A percentile compares a stretch with the other conserved stretches of the same genome.
Conservation (phyloP, 2,888 invertebrate species). For the Leptodirus hochenwartii region DNA sequence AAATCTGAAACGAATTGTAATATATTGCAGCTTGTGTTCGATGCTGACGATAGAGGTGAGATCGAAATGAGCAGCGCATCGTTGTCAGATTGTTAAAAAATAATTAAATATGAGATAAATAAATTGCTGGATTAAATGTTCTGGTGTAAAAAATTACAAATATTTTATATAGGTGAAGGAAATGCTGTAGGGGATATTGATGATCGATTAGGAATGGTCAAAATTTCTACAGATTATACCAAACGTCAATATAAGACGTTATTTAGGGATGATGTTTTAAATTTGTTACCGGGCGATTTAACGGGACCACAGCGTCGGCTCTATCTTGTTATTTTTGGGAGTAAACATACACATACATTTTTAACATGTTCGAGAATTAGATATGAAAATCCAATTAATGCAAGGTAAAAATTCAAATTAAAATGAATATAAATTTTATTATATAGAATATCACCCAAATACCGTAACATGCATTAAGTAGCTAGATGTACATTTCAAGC, state of each 20-base stretch:
- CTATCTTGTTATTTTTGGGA: slow-evolving; percentile 68
- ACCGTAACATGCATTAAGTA: no score
- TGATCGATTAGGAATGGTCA: slow-evolving; percentile 52
- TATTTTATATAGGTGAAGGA: no score
- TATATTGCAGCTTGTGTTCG: slow-evolving; percentile 66
- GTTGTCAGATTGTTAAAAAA: no score
- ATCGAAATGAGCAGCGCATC: no score
- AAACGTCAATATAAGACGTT: slow-evolving; percentile 35
- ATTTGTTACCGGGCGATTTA: slow-evolving; percentile 52
- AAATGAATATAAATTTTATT: no score
- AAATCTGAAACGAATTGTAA: slow-evolving; percentile 63
- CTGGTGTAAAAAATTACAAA: no score
- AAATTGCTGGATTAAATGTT: no score
- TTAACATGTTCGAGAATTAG: slow-evolving; percentile 70
- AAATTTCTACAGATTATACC: slow-evolving; percentile 45
- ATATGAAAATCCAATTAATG: slow-evolving; percentile 40
- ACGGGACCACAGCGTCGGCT: slow-evolving; percentile 56
- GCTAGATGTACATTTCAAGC: no score
- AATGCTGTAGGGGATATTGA: slow-evolving; percentile 67
- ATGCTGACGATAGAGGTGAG: slow-evolving; percentile 53
- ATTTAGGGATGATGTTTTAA: slow-evolving; percentile 50
- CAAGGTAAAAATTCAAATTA: no score
- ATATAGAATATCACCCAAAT: no score
- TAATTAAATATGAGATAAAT: no score
- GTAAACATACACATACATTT: slow-evolving; percentile 54